Base-by-base conservation (phyloP, 2,113 vertebrate species). In the Talpa occidentalis region DNA sequence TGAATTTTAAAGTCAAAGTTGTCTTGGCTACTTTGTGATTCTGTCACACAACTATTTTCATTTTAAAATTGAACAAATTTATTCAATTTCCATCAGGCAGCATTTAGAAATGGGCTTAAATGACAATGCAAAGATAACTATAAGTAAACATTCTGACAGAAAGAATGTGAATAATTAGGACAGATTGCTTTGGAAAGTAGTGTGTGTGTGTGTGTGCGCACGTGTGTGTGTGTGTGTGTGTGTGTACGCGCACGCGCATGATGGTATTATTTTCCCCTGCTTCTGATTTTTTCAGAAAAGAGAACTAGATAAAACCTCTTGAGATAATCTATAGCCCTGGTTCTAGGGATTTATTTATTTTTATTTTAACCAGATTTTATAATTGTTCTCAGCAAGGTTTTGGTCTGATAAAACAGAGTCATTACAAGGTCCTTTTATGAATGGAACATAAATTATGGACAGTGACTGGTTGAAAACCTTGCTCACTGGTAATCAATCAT, bases 41-140 rank as follows among this genome's bases (percentile, higher is more conserved):
- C 42, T 56, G 83, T 76, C 54, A 70, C 12, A 21, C 3, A 32
- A 2, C 26, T 26, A 5, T 5, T 40, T 56, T 52, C 12, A 56
- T 56, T 56, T 56, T 22, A 74, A 95, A 92, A 78, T 5, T 74
- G 69, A 83, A 95, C 28, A 42, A 3, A 73, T 89, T 84, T 94
- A 86, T 94, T 91, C 91, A 90, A 64, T 93, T 91, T 95, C 84
- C 44, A 94, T 54, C 21, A 84, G 95, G 76, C 4, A 87, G 52
- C 47, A 78, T 30, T 94, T 60, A 77, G 54, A 56, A 91, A 80
- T 30, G 79, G 88, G 56, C 59, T 89, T 73, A 56, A 87, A 54
- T 91, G 80, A 72, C 67, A 90, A 87, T 32, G 10, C 47, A 83
- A 54, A 76, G 60, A 66, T 52, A 84, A 44, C 42, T 24, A 47